Evolutionary conservation across 92 coral and sea anemone genomes (phyloP), one percentile per base, ranked within the genome.

Genomic region (Parazoanthus swiftii): DNA sequence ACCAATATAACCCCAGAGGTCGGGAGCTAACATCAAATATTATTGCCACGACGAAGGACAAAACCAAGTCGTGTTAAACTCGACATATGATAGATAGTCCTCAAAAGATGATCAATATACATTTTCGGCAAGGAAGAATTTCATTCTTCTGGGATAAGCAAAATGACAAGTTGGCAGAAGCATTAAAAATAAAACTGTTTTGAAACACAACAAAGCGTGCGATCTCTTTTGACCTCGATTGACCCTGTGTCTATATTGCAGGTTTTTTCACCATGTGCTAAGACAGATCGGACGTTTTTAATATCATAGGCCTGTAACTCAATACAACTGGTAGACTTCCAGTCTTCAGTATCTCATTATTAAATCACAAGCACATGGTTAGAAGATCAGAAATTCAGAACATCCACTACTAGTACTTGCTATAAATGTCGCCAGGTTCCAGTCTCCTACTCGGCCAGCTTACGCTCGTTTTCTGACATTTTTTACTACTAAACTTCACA

Each of bases 271-370:
- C 85, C 85, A 80, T 63, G 70, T 63, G 70, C 15, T 63, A 26
- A 63, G 70, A 4, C 70, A 21, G 70, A 63, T 15, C 48, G 21
- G 33, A 73, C 44, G 33, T 1, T 56, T 58, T 80, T 56, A 58
- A 79, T 79, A 79, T 51, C 48, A 26, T 67, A 79, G 1, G 35
- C 38, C 15, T 51, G 84, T 50, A 80, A 80, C 71, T 54, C 21
- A 80, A 80, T 80, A 56, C 84, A 80, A 15, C 85, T 80, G 85
- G 85, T 73, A 80, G 83, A 54, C 83, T 0, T 51, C 59, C 83
- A 80, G 85, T 35, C 72, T n/a, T 73, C 37, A 10, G 51, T 73
- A 23, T 73, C 77, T 73, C 43, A 35, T 73, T 58, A 35, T 36
- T 43, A 18, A 80, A 80, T 35, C 72, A 80, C 20, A 56, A 80